phyloP scores from a whole-genome alignment of 2,888 invertebrate genomes.

The Drosophila lutescens region DNA sequence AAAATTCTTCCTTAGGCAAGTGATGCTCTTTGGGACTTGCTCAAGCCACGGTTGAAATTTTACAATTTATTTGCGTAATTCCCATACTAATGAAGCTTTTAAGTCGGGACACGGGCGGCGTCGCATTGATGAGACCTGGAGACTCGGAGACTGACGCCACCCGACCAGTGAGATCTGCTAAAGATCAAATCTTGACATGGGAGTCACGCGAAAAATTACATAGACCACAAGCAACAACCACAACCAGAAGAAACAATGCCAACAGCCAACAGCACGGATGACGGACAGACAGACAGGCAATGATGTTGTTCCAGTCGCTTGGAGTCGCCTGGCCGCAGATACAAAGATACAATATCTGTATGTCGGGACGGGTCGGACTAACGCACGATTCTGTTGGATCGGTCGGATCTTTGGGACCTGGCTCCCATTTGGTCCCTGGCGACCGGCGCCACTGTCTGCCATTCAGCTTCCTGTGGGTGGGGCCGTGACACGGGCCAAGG shows the following conservation, averaged over 20 bases:
- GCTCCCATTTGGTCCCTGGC: constrained; percentile 37
- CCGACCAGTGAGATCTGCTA: constrained; percentile 31
- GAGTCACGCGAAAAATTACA: constrained; percentile 71
- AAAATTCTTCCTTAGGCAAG: neutral
- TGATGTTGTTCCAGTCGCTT: constrained; percentile 25
- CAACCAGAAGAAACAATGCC: constrained; percentile 44
- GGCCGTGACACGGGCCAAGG: constrained; percentile 10
- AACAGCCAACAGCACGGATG: constrained; percentile 5
- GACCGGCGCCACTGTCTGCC: constrained; percentile 42
- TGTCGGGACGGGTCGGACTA: constrained; percentile 31
- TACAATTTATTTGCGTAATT: constrained; percentile 6
- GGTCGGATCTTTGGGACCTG: constrained; percentile 16
- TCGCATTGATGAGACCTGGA: constrained; percentile 50
- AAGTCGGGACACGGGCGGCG: constrained; percentile 25
- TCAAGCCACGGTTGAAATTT: neutral
- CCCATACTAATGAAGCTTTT: constrained; percentile 8
- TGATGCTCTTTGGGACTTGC: neutral
- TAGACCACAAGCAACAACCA: constrained; percentile 25
- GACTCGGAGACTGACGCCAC: constrained; percentile 50
- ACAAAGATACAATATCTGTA: constrained; percentile 14
- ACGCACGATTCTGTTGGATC: constrained; percentile 63
- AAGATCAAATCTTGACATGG: constrained; percentile 54
- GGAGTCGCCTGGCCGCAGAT: constrained; percentile 13
- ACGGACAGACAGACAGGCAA: constrained; percentile 25
- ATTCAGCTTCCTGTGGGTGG: constrained; percentile 14